These are phyloP conservation scores for Cetoscarus ocellatus DNA, from an alignment of 2,797 vertebrate genomes.

Conservation along the genomic window DNA sequence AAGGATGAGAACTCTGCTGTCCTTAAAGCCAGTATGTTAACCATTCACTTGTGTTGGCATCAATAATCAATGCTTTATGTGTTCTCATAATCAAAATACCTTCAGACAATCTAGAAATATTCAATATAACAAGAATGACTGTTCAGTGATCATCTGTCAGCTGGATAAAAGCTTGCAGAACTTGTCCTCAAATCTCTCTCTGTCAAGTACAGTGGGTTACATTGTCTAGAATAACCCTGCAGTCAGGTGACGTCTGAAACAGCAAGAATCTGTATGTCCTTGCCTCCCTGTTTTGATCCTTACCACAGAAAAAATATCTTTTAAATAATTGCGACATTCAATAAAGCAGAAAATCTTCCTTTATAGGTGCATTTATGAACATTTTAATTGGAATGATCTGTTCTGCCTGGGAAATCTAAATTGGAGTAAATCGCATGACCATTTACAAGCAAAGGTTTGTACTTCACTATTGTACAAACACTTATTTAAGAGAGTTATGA, in stretches of 20 bases:
- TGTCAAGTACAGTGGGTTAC: too few species aligned
- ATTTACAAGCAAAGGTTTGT: constrained; percentile 13
- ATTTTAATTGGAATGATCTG: constrained; percentile 5
- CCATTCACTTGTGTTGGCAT: too few species aligned
- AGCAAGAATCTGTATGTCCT: neutral
- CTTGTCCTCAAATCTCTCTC: neutral
- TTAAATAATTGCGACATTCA: neutral
- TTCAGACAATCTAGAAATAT: too few species aligned
- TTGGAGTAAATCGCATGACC: constrained; percentile 52
- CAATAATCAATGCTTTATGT: too few species aligned
- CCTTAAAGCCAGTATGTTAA: too few species aligned
- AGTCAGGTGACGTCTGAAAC: neutral
- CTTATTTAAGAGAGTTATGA: constrained; percentile 23
- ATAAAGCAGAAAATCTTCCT: neutral
- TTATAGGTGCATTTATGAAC: neutral
- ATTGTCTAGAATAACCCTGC: too few species aligned
- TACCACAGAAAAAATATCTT: neutral
- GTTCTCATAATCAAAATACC: too few species aligned
- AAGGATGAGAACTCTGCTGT: too few species aligned
- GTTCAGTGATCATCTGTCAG: neutral
- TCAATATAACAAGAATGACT: too few species aligned
- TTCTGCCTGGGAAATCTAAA: constrained; percentile 4
- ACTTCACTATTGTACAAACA: constrained; percentile 35
- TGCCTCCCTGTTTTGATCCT: neutral
- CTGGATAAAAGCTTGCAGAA: neutral